Evolutionary conservation across 2,888 invertebrate species (phyloP).

Genomic region (Osedax frankpressi): DNA sequence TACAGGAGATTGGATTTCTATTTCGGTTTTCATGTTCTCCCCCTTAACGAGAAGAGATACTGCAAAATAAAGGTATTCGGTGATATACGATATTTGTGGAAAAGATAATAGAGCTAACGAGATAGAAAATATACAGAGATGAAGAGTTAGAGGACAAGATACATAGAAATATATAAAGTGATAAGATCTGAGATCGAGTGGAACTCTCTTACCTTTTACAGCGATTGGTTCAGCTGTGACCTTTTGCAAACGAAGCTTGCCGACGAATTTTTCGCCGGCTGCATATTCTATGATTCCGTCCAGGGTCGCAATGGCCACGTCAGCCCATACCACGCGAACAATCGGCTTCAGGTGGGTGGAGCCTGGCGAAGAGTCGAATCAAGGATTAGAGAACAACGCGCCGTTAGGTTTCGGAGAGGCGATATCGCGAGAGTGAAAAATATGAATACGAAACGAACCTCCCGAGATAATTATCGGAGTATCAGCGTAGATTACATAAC

Average conservation of each 20-base stretch:
- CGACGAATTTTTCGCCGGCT: not conserved
- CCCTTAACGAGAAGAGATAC: too few species aligned
- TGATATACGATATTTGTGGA: too few species aligned
- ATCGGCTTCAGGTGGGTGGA: not conserved
- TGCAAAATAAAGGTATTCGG: too few species aligned
- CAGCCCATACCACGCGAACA: not conserved
- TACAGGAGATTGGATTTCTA: too few species aligned
- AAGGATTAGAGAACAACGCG: too few species aligned
- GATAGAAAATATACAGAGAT: too few species aligned
- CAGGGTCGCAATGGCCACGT: not conserved
- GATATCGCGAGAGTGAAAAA: not conserved
- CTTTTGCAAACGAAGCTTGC: not conserved
- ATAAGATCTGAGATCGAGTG: too few species aligned
- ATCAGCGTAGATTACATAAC: not conserved
- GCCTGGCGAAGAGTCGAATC: not conserved
- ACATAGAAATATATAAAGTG: too few species aligned
- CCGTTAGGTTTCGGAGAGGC: too few species aligned
- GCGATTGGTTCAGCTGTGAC: not conserved
- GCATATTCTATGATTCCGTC: not conserved
- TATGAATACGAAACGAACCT: not conserved
- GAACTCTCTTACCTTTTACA: not conserved
- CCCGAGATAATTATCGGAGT: not conserved
- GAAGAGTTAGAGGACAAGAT: too few species aligned
- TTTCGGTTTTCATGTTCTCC: too few species aligned
- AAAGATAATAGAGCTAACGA: too few species aligned